Conservation (phyloP, 2,797 vertebrate genomes). For the Amphiprion clarkii region DNA sequence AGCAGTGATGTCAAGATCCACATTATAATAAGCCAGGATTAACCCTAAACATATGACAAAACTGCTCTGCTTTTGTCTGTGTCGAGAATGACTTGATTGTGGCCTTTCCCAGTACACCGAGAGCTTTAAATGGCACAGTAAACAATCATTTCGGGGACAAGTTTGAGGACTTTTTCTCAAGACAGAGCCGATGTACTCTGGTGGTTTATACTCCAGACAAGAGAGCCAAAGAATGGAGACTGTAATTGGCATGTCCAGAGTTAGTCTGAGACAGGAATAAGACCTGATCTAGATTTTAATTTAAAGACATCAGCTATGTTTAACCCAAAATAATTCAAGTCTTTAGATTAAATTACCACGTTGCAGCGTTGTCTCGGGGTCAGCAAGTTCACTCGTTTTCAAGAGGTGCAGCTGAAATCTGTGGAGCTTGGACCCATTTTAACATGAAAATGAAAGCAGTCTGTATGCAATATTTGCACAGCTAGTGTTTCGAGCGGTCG, state of each 20-base stretch:
- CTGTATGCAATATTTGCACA: conserved; percentile 13
- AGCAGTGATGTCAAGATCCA: not conserved
- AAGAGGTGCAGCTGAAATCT: conserved; percentile 9
- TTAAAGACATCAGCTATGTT: conserved; percentile 33
- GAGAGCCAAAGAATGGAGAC: conserved; percentile 11
- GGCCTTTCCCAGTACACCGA: not conserved
- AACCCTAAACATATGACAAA: not conserved
- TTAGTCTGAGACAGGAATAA: not conserved
- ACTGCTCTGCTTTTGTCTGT: not conserved
- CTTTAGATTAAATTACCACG: conserved; percentile 17
- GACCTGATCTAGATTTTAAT: conserved; percentile 31
- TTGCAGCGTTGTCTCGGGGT: not conserved
- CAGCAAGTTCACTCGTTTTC: not conserved
- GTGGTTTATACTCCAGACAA: conserved; percentile 14
- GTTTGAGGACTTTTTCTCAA: conserved; percentile 23
- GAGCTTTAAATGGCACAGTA: conserved; percentile 18
- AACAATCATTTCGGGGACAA: conserved; percentile 27
- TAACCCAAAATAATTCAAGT: conserved; percentile 11
- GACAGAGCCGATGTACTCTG: not conserved
- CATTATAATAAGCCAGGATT: not conserved
- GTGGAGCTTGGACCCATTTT: not conserved
- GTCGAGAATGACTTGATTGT: not conserved
- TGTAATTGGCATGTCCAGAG: conserved; percentile 29
- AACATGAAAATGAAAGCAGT: conserved; percentile 30
- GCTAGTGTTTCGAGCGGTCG: not conserved